Conservation (phyloP, 2,888 invertebrate species). For the Lathronympha strigana region DNA sequence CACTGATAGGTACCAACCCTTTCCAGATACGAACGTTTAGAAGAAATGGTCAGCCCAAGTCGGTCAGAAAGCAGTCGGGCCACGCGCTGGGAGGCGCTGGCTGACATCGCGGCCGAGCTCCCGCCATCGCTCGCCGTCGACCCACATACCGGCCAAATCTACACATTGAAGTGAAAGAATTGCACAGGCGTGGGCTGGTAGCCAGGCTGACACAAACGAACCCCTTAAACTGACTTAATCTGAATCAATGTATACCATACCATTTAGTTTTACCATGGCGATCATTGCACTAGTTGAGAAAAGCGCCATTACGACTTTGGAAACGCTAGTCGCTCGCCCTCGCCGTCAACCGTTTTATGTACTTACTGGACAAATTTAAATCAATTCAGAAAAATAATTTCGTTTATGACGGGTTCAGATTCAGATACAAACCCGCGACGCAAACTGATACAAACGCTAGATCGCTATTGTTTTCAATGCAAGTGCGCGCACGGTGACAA, state of each 20-base stretch:
- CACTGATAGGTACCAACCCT: neutral
- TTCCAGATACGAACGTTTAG: slow-evolving; percentile 27
- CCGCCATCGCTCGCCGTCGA: slow-evolving; percentile 79
- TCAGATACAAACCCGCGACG: no score
- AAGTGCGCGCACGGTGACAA: no score
- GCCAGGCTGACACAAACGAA: neutral
- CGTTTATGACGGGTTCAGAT: no score
- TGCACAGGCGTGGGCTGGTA: neutral
- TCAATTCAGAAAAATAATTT: no score
- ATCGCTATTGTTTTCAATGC: no score
- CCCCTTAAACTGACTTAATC: neutral
- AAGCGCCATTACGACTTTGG: no score
- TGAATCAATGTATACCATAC: neutral
- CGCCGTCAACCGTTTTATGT: no score
- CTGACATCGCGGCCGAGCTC: slow-evolving; percentile 84
- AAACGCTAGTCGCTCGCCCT: no score
- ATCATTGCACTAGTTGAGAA: no score
- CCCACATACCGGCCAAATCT: slow-evolving; percentile 77
- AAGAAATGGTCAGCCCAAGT: slow-evolving; percentile 57
- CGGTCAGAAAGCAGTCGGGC: slow-evolving; percentile 78
- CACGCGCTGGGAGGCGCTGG: slow-evolving; percentile 86
- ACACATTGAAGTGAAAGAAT: slow-evolving; percentile 68
- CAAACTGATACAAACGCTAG: no score
- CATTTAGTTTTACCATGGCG: no score
- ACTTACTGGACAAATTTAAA: no score